Base-by-base conservation (phyloP, 1,140 invertebrate species). In the Danaus plexippus region DNA sequence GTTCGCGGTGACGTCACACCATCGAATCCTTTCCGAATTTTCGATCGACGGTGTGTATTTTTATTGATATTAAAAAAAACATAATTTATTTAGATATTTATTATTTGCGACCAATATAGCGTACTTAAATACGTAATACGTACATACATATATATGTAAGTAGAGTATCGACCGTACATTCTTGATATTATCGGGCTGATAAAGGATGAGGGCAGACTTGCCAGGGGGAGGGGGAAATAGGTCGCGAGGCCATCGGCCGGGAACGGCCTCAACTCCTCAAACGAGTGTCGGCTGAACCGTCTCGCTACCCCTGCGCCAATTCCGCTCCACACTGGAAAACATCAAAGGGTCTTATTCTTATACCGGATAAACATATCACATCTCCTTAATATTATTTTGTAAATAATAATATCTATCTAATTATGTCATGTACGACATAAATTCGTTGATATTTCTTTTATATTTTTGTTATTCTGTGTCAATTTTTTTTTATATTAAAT, bases 191-290 rank as follows among this genome's bases (percentile, higher is more conserved):
- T 78, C 73, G 73, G 56, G 52, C 56, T 70, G 80, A 79, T 81
- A 84, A 74, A 75, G 69, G 59, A 71, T 64, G 69, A 60, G 67
- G 69, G 67, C 53, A 66, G 40, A 63, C 61, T 61, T 61, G 67
- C 44, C 61, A 60, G 59, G 65, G 53, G 62, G 64, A 52, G 69
- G 69, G 72, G 73, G 70, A 82, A 80, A 67, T 85, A 74, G 80
- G 80, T 82, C 80, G 80, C 67, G 77, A 60, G 78, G 75, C 71
- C 78, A 80, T 71, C 75, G 77, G 54, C 77, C 81, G 68, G 60
- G 73, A 73, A 61, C 73, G 77, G 73, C 74, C 77, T 73, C 67
- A 61, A 32, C 54, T 32, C 47, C 52, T 64, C 63, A 61, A 57
- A 52, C 67, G 62, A 69, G 41, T 40, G 53, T 64, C 66, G 63